phyloP scores from a whole-genome alignment of 2,113 vertebrate species.

The Polypterus senegalus region DNA sequence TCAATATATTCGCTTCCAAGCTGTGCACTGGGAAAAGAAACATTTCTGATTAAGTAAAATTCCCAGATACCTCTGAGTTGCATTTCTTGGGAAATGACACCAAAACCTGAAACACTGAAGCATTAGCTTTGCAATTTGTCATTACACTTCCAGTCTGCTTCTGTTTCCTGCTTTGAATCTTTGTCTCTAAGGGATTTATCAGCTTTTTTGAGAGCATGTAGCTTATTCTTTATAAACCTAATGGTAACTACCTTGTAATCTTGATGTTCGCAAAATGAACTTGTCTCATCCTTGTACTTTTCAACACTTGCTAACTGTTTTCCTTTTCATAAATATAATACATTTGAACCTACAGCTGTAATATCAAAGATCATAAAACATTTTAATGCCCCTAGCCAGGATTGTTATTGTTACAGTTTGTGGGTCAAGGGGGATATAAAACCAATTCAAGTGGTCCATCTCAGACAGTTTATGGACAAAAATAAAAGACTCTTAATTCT shows the following conservation, averaged over 20 bases:
- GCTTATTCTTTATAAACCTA: background rate
- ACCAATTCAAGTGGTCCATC: background rate
- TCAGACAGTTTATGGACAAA: background rate
- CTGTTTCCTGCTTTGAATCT: no score
- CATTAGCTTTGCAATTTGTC: no score
- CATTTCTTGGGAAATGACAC: no score
- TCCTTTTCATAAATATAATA: background rate
- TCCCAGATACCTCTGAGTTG: no score
- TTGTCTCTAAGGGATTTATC: no score
- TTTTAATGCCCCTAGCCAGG: background rate
- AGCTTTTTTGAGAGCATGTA: no score
- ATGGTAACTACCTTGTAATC: background rate
- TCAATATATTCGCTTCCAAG: no score
- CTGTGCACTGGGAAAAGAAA: no score
- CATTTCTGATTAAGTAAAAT: no score
- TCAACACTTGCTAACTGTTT: background rate
- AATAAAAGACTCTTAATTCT: constrained; percentile 13
- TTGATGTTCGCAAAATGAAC: background rate
- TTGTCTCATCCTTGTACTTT: background rate
- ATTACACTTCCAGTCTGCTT: no score
- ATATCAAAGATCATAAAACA: background rate
- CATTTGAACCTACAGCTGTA: background rate
- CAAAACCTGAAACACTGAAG: no score
- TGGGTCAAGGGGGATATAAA: constrained; percentile 9
- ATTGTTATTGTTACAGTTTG: constrained; percentile 9